Percentiles rank a stretch among this genome's conserved stretches.
Conservation (phyloP, 1,140 invertebrate species). For the Dolichoris vasculosae region DNA sequence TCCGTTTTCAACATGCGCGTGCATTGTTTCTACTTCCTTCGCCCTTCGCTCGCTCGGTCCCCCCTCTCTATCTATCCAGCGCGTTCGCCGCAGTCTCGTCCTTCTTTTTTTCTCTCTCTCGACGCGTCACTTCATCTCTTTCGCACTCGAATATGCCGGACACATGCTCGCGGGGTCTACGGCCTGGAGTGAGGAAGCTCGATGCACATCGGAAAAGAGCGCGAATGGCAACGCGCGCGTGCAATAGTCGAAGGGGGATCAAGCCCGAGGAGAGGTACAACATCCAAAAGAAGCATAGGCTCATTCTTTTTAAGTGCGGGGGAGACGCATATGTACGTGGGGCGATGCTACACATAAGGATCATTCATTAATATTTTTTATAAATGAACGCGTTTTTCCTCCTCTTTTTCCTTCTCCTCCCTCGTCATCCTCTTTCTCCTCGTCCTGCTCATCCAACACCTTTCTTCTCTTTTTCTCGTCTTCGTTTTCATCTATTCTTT, state of each 20-base stretch:
- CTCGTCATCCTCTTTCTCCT: too few relatives aligned
- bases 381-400: neutral
- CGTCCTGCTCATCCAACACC: too few relatives aligned
- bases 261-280: neutral
- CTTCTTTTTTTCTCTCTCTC: neutral
- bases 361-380: constrained; percentile 25
- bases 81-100: constrained; percentile 23
- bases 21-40: constrained; percentile 61
- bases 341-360: neutral
- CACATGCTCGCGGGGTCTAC: constrained; percentile 41
- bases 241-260: neutral
- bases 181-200: constrained; percentile 46
- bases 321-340: neutral
- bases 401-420: neutral
- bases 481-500: neutral
- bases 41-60: constrained; percentile 29
- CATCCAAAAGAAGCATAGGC: constrained; percentile 9
- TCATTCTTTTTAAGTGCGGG: constrained; percentile 14
- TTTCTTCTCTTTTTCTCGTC: too few relatives aligned
- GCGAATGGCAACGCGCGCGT: neutral
- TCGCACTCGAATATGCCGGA: constrained; percentile 28
- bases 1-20: constrained; percentile 56
- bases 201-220: neutral
- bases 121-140: neutral
- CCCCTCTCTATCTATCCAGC: constrained; percentile 47